A percentile compares a stretch with the other conserved stretches of the same genome.
Conservation (phyloP, 2,113 vertebrate species). For the Madoqua kirkii region DNA sequence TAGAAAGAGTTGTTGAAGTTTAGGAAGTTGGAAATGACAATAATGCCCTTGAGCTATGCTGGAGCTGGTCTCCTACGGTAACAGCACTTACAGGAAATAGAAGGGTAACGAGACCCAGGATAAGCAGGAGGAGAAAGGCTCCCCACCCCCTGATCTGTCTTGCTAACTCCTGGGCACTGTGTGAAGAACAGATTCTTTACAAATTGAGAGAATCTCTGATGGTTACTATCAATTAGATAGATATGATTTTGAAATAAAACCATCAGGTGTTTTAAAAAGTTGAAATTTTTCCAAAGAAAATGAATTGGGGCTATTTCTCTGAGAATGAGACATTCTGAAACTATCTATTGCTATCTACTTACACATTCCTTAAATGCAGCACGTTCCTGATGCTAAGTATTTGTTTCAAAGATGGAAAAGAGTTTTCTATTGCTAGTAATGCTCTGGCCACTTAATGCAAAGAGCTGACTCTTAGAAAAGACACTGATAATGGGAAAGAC, state of each 20-base stretch:
- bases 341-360: not conserved
- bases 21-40: not conserved
- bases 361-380: not conserved
- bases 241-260: conserved; percentile 18
- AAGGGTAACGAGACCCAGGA: not conserved
- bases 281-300: not conserved
- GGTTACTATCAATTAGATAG: not conserved
- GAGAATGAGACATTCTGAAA: not conserved
- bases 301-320: not conserved
- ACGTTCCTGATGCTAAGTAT: not conserved
- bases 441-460: not conserved
- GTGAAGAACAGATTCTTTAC: not conserved
- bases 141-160: not conserved
- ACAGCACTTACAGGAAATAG: not conserved
- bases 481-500: not conserved
- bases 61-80: not conserved
- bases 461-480: not conserved
- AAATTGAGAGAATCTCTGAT: not conserved
- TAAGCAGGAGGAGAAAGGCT: not conserved
- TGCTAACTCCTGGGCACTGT: not conserved
- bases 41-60: too few relatives aligned
- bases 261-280: not conserved
- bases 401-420: not conserved
- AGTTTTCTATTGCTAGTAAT: not conserved
- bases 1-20: not conserved